phyloP scores from a whole-genome alignment of 2,888 invertebrate genomes.

The Neuroscelio doddi region DNA sequence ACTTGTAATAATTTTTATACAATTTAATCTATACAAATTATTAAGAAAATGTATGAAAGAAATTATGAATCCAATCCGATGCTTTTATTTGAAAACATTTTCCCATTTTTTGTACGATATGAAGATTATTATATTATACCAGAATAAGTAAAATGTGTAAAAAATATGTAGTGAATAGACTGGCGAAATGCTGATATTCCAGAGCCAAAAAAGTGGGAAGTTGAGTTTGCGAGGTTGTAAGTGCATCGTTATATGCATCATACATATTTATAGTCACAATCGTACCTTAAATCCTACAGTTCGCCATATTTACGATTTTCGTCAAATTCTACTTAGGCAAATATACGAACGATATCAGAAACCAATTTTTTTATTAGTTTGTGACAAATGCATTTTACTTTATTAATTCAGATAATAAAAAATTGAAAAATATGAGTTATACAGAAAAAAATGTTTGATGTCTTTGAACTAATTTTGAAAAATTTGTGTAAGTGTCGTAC shows the following conservation, averaged over 20 bases:
- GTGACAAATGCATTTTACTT: constrained; percentile 65
- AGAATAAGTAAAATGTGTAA: not conserved
- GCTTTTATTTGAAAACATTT: not conserved
- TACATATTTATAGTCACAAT: constrained; percentile 58
- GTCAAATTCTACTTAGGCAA: not conserved
- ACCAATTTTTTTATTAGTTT: constrained; percentile 22
- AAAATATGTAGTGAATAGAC: constrained; percentile 49
- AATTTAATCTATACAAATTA: no score
- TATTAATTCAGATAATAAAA: no score
- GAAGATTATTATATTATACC: not conserved
- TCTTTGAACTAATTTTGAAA: no score
- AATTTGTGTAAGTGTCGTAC: no score
- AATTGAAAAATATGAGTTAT: no score
- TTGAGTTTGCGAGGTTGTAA: constrained; percentile 32
- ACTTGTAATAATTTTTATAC: no score
- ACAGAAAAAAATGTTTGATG: no score
- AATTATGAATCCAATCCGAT: not conserved
- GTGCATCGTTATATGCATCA: constrained; percentile 50
- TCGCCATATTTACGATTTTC: not conserved
- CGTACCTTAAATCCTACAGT: constrained; percentile 8
- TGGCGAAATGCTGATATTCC: constrained; percentile 42
- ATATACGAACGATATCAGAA: not conserved
- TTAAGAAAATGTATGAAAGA: not conserved
- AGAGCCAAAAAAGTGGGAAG: no score
- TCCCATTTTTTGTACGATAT: not conserved